These are phyloP conservation scores for Sturnus vulgaris DNA, from an alignment of 2,113 vertebrate genomes.

Conservation along the genomic window DNA sequence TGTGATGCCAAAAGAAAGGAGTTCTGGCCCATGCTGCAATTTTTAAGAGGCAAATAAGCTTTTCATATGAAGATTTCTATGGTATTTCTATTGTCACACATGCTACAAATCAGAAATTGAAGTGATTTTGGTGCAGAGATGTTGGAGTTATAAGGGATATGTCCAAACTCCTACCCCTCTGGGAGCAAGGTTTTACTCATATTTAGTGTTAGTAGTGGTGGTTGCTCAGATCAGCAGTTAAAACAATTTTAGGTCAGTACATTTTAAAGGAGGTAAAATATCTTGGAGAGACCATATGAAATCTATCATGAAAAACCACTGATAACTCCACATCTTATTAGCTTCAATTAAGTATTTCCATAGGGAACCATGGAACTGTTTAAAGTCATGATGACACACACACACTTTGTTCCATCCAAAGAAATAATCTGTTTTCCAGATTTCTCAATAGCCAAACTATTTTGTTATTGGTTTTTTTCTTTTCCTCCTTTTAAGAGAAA, in stretches of 20 bases:
- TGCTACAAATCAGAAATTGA: background rate
- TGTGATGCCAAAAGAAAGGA: background rate
- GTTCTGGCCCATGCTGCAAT: background rate
- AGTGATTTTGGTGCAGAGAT: background rate
- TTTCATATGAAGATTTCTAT: background rate
- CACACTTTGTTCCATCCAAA: conserved; percentile 55
- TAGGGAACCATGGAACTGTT: conserved; percentile 71
- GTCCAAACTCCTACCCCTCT: background rate
- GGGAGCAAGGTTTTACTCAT: background rate
- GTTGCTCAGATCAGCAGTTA: background rate
- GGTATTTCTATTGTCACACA: background rate
- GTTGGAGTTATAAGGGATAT: background rate
- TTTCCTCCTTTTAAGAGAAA: conserved; percentile 64
- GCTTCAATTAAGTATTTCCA: conserved; percentile 80
- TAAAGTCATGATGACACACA: conserved; percentile 67
- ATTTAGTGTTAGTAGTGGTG: background rate
- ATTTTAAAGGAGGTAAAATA: conserved; percentile 52
- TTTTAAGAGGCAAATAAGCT: background rate
- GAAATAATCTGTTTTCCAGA: conserved; percentile 56
- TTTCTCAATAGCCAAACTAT: conserved; percentile 50
- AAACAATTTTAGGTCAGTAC: conserved; percentile 51
- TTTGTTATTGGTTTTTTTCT: conserved; percentile 57
- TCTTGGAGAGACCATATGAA: conserved; percentile 69
- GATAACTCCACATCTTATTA: conserved; percentile 80
- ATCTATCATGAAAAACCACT: conserved; percentile 60